Conservation (phyloP, 2,113 vertebrate genomes). For the Casuarius casuarius region DNA sequence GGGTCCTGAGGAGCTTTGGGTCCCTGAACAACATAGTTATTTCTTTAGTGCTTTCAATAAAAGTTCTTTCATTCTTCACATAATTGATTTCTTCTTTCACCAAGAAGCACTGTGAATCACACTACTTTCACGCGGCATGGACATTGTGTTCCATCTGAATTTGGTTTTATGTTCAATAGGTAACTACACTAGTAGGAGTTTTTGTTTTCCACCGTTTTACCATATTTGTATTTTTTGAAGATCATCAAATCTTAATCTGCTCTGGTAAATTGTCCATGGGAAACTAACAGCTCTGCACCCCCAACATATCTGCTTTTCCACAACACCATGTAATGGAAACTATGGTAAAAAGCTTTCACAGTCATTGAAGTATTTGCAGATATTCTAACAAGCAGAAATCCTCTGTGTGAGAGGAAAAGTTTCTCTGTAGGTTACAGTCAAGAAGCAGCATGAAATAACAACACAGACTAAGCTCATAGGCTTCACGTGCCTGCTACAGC, state of each 20-base stretch:
- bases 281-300: not conserved
- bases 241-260: not conserved
- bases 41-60: not conserved
- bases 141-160: not conserved
- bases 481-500: not conserved
- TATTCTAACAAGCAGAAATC: not conserved
- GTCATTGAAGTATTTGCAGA: not conserved
- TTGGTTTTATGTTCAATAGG: not conserved
- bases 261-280: not conserved
- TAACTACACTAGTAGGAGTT: not conserved
- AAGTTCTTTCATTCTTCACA: not conserved
- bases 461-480: accelerated
- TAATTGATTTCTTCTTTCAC: not conserved
- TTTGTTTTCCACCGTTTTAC: not conserved
- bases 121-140: not conserved
- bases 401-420: not conserved
- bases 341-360: accelerated
- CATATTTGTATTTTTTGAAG: not conserved
- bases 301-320: not conserved
- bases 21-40: not conserved
- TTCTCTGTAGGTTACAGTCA: not conserved
- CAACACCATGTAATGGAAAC: accelerated
- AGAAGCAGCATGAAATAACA: not conserved
- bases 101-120: not conserved
- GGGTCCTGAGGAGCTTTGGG: not conserved